Evolutionary conservation across 2,888 invertebrate genomes (phyloP), one percentile per base, ranked within the genome.

Genomic region (Eupithecia insigniata): DNA sequence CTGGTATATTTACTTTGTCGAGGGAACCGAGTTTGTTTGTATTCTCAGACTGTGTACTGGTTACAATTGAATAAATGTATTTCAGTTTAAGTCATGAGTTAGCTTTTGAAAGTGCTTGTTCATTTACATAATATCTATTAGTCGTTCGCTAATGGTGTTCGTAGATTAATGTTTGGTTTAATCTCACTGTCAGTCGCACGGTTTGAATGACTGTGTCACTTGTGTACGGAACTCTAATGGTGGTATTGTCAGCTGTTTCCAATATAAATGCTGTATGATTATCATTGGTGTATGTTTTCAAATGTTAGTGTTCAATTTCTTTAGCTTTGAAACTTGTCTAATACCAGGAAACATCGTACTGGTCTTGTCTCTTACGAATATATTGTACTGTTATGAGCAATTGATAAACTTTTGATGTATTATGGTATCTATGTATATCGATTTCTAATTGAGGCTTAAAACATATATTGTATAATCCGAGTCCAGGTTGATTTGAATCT

Each of bases 51-150:
- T 30, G 32, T 22, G 46, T 51, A 3, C 22, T n/a, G 62, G 14
- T 39, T 66, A 71, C 66, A 71, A 67, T 71, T 71, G 69, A 73
- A 71, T 72, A 68, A 74, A 79, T 76, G 68, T 72, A 61, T 77
- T 36, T 32, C 36, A 14, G 70, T 43, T 74, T 66, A 75, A 75
- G 74, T 78, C 76, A 76, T 69, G 71, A 69, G 65, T 76, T 70
- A 69, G 81, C 73, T 80, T 80, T 82, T 75, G 75, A 72, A 83
- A 80, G 78, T 79, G 78, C 74, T 78, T 73, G 79, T 78, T 71
- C 78, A 84, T 84, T 83, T 84, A 82, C 82, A 84, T 84, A n/a
- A n/a, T n/a, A 84, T 83, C 82, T 81, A 77, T 78, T 77, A 76
- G 78, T 76, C 69, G 72, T 79, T 73, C 68, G 16, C 76, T 79